Percentiles rank a stretch among this genome's conserved stretches.
Evolutionary conservation across 2,797 vertebrate species (phyloP).

Genomic region (Sus cebifrons): DNA sequence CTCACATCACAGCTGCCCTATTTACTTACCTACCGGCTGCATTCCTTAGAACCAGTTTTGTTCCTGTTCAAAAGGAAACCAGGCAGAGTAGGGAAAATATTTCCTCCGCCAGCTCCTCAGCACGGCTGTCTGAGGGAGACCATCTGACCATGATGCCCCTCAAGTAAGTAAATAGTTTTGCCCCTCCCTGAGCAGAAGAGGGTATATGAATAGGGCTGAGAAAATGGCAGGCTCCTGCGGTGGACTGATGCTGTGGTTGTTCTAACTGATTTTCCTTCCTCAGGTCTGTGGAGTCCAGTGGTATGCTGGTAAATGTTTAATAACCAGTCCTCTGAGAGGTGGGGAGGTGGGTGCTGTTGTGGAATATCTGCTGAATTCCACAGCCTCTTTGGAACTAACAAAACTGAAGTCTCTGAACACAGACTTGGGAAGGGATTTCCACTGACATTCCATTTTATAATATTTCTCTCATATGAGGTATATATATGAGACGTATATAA

Average conservation of each 20-base stretch:
- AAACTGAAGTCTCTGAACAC: not conserved
- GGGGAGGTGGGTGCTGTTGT: not conserved
- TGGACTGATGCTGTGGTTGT: too few relatives aligned
- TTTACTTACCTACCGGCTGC: constrained; percentile 70
- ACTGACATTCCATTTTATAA: not conserved
- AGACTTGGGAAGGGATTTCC: not conserved
- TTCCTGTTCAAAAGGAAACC: constrained; percentile 76
- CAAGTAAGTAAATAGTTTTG: not conserved
- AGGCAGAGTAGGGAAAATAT: constrained; percentile 79
- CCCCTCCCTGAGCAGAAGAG: not conserved
- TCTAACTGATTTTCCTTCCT: not conserved
- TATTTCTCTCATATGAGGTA: not conserved
- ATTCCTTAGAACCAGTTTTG: constrained; percentile 71
- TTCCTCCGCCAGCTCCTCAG: constrained; percentile 67
- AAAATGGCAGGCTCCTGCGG: not conserved
- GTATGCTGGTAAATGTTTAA: not conserved
- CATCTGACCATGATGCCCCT: constrained; percentile 50
- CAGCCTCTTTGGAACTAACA: not conserved
- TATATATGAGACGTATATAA: not conserved
- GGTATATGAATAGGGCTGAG: not conserved
- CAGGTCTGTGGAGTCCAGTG: not conserved
- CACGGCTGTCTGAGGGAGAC: constrained; percentile 33
- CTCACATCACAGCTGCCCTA: constrained; percentile 73
- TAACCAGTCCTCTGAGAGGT: not conserved
- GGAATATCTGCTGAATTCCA: not conserved